A percentile compares a stretch with the other conserved stretches of the same genome.
These are phyloP conservation scores for Heptranchias perlo DNA, from an alignment of 2,113 vertebrate genomes.

Conservation along the genomic window DNA sequence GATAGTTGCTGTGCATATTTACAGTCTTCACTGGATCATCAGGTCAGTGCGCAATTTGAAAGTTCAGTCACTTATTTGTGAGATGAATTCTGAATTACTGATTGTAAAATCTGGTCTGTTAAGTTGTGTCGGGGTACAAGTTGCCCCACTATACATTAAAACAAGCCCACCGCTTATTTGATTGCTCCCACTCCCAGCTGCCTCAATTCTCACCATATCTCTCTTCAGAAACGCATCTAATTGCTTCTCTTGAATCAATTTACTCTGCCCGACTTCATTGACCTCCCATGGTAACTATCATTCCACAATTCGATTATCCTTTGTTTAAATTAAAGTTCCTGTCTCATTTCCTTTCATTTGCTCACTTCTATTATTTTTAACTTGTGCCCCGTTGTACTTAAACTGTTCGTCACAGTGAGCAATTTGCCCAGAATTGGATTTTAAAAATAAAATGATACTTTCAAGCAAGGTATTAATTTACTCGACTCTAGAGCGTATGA, in stretches of 20 bases:
- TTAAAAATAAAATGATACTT: background rate
- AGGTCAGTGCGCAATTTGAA: background rate
- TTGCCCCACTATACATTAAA: no score
- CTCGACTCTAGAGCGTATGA: background rate
- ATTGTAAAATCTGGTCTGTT: background rate
- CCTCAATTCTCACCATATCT: background rate
- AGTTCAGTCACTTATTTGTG: background rate
- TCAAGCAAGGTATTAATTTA: background rate
- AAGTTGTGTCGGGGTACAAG: background rate
- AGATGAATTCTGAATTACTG: background rate
- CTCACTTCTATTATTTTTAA: background rate
- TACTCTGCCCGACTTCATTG: background rate
- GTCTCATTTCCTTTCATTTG: background rate
- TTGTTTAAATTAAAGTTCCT: no score
- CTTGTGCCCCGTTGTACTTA: background rate
- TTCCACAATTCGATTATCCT: background rate
- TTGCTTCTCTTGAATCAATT: background rate
- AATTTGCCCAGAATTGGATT: background rate
- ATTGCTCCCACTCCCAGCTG: background rate
- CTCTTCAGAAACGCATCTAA: background rate
- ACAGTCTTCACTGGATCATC: background rate
- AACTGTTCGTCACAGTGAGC: background rate
- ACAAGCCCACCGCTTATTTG: background rate
- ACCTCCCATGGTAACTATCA: background rate
- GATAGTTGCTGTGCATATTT: background rate